Evolutionary conservation across 2,797 vertebrate genomes (phyloP).

Genomic region (Sternarchorhynchus goeldii): DNA sequence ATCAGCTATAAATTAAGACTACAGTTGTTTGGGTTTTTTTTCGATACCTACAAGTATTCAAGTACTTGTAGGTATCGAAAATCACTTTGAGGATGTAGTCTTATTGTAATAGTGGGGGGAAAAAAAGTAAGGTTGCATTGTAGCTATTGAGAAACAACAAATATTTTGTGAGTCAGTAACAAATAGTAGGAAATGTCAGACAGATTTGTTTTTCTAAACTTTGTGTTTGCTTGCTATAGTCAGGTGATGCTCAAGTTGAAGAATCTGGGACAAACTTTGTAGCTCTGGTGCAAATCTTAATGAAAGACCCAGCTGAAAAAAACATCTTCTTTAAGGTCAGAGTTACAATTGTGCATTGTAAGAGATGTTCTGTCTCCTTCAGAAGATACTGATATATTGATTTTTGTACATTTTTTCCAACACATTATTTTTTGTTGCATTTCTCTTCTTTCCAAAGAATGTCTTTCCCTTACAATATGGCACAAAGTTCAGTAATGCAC

Average conservation of each 20-base stretch:
- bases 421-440: neutral
- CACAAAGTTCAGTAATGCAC: constrained; percentile 62
- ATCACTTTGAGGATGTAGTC: neutral
- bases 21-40: neutral
- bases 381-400: too few species aligned
- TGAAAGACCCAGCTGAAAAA: constrained; percentile 49
- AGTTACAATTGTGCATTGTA: neutral
- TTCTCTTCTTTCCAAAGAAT: constrained; percentile 54
- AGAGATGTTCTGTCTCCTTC: neutral
- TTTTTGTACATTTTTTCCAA: too few species aligned
- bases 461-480: constrained; percentile 69
- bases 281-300: constrained; percentile 62
- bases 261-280: constrained; percentile 66
- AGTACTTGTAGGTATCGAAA: too few species aligned
- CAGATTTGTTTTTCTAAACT: neutral
- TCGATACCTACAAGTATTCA: neutral
- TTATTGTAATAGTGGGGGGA: neutral
- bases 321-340: constrained; percentile 72
- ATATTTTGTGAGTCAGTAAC: too few species aligned
- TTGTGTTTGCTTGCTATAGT: constrained; percentile 32
- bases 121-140: too few species aligned
- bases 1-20: neutral
- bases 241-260: constrained; percentile 53
- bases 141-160: too few species aligned
- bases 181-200: neutral